Conservation (phyloP, 2,113 vertebrate genomes). For the Caracal caracal region DNA sequence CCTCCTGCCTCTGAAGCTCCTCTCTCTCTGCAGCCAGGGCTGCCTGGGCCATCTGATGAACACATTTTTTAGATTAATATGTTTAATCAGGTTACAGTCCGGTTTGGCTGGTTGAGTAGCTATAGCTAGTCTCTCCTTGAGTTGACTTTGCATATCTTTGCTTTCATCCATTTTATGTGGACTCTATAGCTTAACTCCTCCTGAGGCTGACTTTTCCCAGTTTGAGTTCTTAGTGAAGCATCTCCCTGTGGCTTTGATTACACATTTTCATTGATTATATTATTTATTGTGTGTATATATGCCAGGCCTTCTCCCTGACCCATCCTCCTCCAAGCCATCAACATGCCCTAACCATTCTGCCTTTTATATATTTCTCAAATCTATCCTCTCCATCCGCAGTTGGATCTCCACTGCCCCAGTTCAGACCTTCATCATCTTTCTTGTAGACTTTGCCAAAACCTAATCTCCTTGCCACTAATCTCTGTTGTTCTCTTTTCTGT, state of each 20-base stretch:
- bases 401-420: background rate
- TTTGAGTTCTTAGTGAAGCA: conserved; percentile 7
- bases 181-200: background rate
- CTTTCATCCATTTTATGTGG: background rate
- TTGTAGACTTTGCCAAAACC: background rate
- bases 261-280: background rate
- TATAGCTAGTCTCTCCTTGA: background rate
- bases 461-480: background rate
- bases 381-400: background rate
- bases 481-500: background rate
- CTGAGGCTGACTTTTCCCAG: background rate
- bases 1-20: background rate
- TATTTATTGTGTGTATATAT: background rate
- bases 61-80: background rate
- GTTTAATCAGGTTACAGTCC: conserved; percentile 36
- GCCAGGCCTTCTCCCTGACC: background rate
- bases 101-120: conserved; percentile 39
- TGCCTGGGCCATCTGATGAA: background rate
- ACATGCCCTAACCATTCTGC: background rate
- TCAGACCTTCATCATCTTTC: background rate
- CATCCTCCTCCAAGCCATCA: background rate
- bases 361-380: background rate
- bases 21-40: background rate
- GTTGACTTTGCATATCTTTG: conserved; percentile 49
- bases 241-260: background rate